Percentiles rank a stretch among this genome's conserved stretches.
Conservation (phyloP, 1,140 invertebrate genomes). For the Aphis gossypii region DNA sequence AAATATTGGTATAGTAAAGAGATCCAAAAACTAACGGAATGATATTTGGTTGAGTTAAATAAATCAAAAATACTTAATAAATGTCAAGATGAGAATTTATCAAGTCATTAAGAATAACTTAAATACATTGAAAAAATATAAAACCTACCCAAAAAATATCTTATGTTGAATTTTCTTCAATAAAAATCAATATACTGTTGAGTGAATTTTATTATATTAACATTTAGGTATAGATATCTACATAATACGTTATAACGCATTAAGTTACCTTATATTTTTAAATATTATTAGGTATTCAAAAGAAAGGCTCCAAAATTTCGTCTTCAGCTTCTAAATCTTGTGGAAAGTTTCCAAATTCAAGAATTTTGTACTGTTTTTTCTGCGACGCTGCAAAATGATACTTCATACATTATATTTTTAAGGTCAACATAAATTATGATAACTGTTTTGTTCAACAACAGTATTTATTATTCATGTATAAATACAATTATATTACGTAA, state of each 20-base stretch:
- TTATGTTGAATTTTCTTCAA: background rate
- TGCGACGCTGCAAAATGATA: background rate
- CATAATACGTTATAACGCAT: background rate
- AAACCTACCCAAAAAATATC: background rate
- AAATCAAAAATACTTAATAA: too few species aligned
- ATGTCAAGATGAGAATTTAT: too few species aligned
- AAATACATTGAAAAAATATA: too few species aligned
- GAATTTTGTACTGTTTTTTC: background rate
- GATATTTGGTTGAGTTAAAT: too few species aligned
- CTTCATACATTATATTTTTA: background rate
- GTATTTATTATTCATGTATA: background rate
- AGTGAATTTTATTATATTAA: background rate
- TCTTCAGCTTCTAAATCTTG: constrained; percentile 22
- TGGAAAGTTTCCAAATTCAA: constrained; percentile 19
- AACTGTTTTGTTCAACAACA: background rate
- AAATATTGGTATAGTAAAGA: too few species aligned
- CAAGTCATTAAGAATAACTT: too few species aligned
- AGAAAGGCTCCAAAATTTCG: constrained; percentile 29
- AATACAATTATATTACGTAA: background rate
- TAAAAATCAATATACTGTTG: background rate
- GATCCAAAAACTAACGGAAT: too few species aligned
- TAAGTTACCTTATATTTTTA: background rate
- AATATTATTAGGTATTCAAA: background rate
- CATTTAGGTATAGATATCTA: background rate
- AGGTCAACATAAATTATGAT: background rate